Base-by-base conservation (phyloP, 2,888 invertebrate species). In the Cephus sareptanus region DNA sequence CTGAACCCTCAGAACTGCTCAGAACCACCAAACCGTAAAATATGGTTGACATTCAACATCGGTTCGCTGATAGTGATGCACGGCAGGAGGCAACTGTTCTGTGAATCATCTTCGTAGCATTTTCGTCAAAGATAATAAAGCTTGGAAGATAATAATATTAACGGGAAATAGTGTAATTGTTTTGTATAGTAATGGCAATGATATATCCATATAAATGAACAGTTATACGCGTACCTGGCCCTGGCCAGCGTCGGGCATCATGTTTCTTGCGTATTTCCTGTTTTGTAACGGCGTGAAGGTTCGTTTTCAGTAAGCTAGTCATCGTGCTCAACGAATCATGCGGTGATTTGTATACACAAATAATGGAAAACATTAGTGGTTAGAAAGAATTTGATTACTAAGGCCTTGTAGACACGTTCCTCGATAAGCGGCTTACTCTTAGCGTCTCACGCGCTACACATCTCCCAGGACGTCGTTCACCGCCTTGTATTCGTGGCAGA, bases 211-310 rank as follows among this genome's bases (percentile, higher is more conserved):
- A 56, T 23, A 56, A 56, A 56, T 56, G 56, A 56, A 56, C 56
- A 56, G 56, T 56, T 56, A 56, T 56, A 56, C 56, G 56, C 56
- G 56, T 56, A 56, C 9, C 56, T 56, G 56, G 56, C 56, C 56
- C 56, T 56, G 56, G 56, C 56, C 56, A 56, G 71, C 71, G 31
- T 71, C 71, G 33, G 71, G 31, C 71, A 34, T 71, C 31, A 71
- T 71, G 71, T 71, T 34, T 71, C 71, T 71, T 71, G 71, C 71
- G 71, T 71, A 71, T 71, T 71, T 71, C 71, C 71, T 71, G 71
- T 71, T 71, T 71, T 71, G 71, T 34, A 71, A 71, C 33, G 34
- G 34, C 33, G 23, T 71, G 34, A 71, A 71, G 71, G 33, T 71
- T 71, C 33, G 34, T 71, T 71, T 71, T 71, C 71, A 71, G 33